Evolutionary conservation across 2,113 vertebrate genomes (phyloP), one percentile per base, ranked within the genome.

Genomic region (Phoenicopterus ruber): DNA sequence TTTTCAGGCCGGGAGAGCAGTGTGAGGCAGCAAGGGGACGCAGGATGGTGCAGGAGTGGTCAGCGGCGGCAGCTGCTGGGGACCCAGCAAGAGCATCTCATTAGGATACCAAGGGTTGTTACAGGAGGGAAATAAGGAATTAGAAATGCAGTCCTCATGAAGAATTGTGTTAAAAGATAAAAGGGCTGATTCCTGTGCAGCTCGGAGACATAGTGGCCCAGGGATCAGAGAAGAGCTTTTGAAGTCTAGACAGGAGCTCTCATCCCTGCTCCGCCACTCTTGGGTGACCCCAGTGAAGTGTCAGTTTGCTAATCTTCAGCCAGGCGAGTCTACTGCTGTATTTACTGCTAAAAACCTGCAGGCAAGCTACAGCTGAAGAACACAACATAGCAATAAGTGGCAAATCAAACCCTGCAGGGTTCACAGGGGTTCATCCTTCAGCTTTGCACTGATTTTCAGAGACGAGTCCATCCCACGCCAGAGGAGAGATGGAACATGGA

Each of bases 171-270:
- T 94, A 78, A 89, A 94, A 93, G 29, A 82, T 87, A 65, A 95
- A 92, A 95, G 72, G 25, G 5, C 6, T 87, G 50, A 76, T 76
- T 94, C 36, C 36, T 57, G 9, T 49, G 47, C 34, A 79, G 57
- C 52, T 85, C 25, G 82, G 57, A 67, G 65, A 50, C 29, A 61
- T 49, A 61, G 66, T 34, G 44, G 82, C 66, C 40, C 40, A 49
- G 34, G 25, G 82, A 82, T 91, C 84, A 94, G 54, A 83, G 36
- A 80, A 96, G 61, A 94, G 74, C 49, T 91, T 87, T 66, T 94
- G 70, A 95, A 82, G 62, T 66, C 70, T 77, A 81, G 50, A 81
- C 63, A 90, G 90, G 79, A 90, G 63, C 47, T 95, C 88, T 94
- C 42, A 65, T 85, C 31, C 49, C 52, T 87, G 61, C 78, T 89